phyloP scores from a whole-genome alignment of 1,140 invertebrate genomes.

The Samia ricini region DNA sequence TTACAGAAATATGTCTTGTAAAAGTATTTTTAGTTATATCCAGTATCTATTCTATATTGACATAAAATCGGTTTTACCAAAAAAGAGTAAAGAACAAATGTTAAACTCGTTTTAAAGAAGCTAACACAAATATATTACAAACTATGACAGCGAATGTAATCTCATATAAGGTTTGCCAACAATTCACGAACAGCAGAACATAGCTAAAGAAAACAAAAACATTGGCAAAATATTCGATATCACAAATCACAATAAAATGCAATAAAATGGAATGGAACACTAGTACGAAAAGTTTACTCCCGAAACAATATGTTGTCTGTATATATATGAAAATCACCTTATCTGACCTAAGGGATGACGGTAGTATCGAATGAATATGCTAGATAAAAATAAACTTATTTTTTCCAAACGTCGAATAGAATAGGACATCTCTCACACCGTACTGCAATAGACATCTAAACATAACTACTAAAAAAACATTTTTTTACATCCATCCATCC shows the following conservation, averaged over 20 bases:
- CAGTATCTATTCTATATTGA: too few species aligned
- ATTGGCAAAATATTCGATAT: background rate
- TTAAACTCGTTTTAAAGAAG: too few species aligned
- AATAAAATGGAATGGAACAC: slow-evolving; percentile 41
- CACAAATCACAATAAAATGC: slow-evolving; percentile 15
- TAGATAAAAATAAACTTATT: slow-evolving; percentile 68
- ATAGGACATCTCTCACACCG: slow-evolving; percentile 41
- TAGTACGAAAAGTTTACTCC: slow-evolving; percentile 37
- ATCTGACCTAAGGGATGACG: slow-evolving; percentile 38
- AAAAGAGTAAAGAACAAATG: too few species aligned
- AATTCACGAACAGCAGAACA: too few species aligned
- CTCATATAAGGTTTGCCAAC: too few species aligned
- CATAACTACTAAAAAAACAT: background rate
- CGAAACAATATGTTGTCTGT: slow-evolving; percentile 43
- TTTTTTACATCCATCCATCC: too few species aligned
- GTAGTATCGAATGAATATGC: slow-evolving; percentile 49
- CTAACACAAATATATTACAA: too few species aligned
- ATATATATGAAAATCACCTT: slow-evolving; percentile 46
- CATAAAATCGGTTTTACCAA: too few species aligned
- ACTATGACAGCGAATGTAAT: too few species aligned
- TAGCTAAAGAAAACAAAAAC: too few species aligned
- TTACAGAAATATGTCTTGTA: too few species aligned
- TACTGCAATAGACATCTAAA: background rate
- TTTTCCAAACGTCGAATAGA: slow-evolving; percentile 62
- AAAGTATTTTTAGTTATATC: too few species aligned